Conservation (phyloP, 1,140 invertebrate species). For the Hylyphantes graminicola region DNA sequence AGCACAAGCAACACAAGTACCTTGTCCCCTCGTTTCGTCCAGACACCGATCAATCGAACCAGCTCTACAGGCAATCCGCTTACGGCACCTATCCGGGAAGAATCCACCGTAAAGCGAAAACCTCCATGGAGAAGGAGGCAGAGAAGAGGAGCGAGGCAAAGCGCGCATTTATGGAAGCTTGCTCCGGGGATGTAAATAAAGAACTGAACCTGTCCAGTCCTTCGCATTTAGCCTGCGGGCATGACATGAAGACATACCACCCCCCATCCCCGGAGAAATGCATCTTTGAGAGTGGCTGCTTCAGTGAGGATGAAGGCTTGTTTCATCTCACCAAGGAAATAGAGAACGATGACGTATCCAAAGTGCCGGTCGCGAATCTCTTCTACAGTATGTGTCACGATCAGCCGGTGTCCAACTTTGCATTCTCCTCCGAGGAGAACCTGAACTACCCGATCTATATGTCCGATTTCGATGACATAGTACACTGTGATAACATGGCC, state of each 20-base stretch:
- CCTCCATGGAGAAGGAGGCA: constrained; percentile 6
- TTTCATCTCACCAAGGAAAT: constrained; percentile 44
- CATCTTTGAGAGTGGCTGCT: constrained; percentile 22
- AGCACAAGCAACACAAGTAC: constrained; percentile 46
- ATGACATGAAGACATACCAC: constrained; percentile 7
- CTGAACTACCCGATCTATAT: constrained; percentile 55
- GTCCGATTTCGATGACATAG: constrained; percentile 55
- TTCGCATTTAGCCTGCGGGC: neutral
- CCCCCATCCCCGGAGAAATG: neutral
- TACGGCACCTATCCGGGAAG: constrained; percentile 53
- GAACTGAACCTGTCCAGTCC: constrained; percentile 15
- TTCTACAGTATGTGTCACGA: constrained; percentile 48
- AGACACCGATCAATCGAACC: constrained; percentile 36
- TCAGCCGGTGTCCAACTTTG: constrained; percentile 13
- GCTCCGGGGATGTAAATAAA: constrained; percentile 6
- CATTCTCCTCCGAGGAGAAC: constrained; percentile 49
- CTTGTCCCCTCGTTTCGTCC: constrained; percentile 28
- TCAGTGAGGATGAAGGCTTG: constrained; percentile 48
- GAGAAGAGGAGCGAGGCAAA: constrained; percentile 1
- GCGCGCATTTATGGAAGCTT: neutral
- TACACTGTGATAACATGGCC: constrained; percentile 57
- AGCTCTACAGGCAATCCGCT: constrained; percentile 38
- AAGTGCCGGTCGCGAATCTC: constrained; percentile 40
- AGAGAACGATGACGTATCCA: constrained; percentile 8
- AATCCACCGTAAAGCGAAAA: constrained; percentile 43